These are phyloP conservation scores for Aelia acuminata DNA, from an alignment of 2,888 invertebrate species.

Conservation along the genomic window DNA sequence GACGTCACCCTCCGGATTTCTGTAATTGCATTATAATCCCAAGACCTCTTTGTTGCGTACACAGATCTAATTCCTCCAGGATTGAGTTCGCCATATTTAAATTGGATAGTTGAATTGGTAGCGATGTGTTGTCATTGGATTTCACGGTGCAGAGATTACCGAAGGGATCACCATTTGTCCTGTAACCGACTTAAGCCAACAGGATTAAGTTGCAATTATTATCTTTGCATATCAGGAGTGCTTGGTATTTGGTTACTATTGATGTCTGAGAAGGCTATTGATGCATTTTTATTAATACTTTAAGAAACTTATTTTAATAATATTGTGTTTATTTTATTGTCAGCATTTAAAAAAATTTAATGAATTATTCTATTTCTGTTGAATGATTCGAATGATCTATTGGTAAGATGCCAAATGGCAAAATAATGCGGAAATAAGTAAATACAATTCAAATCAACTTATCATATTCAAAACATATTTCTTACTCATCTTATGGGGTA, in stretches of 20 bases:
- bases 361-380: no score
- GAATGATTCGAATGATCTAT: no score
- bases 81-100: constrained; percentile 33
- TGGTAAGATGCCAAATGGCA: no score
- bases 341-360: no score
- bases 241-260: neutral
- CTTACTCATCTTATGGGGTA: no score
- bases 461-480: no score
- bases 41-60: constrained; percentile 38
- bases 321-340: no score
- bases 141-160: neutral
- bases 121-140: neutral
- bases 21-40: constrained; percentile 35
- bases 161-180: neutral
- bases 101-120: constrained; percentile 31
- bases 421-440: no score
- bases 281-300: no score
- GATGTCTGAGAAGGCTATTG: neutral
- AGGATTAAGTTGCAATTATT: neutral
- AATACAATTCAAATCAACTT: no score
- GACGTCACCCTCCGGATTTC: neutral
- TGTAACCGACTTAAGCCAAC: neutral
- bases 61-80: constrained; percentile 43
- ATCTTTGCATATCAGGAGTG: neutral
- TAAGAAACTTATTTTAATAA: no score